Conservation (phyloP, 37 sponge, comb jelly and placozoan species). For the Beroe ovata region DNA sequence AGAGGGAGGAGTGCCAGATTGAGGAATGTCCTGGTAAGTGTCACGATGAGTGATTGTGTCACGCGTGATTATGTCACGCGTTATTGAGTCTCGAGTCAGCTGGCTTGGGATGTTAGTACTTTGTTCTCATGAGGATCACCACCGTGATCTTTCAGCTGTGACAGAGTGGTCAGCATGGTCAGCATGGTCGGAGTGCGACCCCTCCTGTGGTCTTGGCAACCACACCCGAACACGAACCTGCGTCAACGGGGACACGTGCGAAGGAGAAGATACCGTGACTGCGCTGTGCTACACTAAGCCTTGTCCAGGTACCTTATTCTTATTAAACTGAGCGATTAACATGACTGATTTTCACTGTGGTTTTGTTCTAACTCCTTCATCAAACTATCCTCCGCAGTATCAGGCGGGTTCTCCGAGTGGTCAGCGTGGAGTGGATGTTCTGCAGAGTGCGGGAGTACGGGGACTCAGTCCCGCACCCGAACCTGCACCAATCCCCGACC, state of each 20-base stretch:
- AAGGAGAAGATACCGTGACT: constrained; percentile 4
- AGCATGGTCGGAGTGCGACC: constrained; percentile 11
- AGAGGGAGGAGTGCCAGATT: constrained; percentile 10
- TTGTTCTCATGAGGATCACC: too few species aligned
- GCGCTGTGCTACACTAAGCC: constrained; percentile 26
- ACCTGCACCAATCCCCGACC: constrained; percentile 60
- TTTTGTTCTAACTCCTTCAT: neutral
- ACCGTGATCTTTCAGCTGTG: neutral
- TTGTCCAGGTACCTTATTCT: constrained; percentile 24
- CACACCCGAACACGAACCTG: constrained; percentile 42
- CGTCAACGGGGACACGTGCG: neutral
- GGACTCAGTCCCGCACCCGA: constrained; percentile 33
- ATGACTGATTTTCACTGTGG: too few species aligned
- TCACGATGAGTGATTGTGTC: neutral
- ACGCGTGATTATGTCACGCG: neutral
- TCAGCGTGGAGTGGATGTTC: constrained; percentile 18
- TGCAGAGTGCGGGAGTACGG: constrained; percentile 15
- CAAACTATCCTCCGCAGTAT: neutral
- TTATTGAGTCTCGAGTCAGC: too few species aligned
- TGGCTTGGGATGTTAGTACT: too few species aligned
- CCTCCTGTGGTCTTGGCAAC: constrained; percentile 63
- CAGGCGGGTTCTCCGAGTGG: constrained; percentile 31
- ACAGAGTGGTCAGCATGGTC: constrained; percentile 38
- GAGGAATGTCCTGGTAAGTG: constrained; percentile 62
- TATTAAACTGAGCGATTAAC: neutral